Conservation (phyloP, 2,797 vertebrate species). For the Labeo calbasu region DNA sequence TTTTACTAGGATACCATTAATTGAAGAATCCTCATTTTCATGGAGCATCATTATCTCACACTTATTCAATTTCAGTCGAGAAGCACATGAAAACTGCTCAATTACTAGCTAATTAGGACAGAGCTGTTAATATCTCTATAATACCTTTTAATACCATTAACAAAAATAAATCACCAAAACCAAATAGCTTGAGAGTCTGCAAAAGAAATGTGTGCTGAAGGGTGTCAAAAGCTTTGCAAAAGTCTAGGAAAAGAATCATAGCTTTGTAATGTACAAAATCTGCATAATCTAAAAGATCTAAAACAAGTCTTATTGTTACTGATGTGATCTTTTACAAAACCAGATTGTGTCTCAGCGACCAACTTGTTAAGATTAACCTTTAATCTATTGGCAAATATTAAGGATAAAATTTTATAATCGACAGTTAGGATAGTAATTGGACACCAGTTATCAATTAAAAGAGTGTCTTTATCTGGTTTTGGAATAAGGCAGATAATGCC, state of each 20-base stretch:
- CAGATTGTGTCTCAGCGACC: not conserved
- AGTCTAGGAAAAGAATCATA: not conserved
- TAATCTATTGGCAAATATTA: not conserved
- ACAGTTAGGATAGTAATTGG: not conserved
- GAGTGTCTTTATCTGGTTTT: constrained; percentile 32
- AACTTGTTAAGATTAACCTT: not conserved
- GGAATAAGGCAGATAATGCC: constrained; percentile 15
- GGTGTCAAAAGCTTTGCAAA: too few relatives aligned
- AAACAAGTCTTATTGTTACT: too few relatives aligned
- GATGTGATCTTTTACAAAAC: too few relatives aligned
- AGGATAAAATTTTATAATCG: not conserved
- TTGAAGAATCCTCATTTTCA: not conserved
- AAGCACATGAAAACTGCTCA: too few relatives aligned
- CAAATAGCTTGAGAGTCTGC: not conserved
- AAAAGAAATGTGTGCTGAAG: not conserved
- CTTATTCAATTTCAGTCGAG: not conserved
- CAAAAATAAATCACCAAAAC: not conserved
- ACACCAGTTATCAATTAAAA: not conserved
- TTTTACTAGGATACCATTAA: not conserved
- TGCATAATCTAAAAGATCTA: too few relatives aligned
- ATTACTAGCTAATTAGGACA: too few relatives aligned
- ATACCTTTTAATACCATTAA: not conserved
- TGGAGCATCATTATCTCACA: not conserved
- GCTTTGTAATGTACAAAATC: too few relatives aligned
- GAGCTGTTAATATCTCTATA: too few relatives aligned